Percentiles rank a stretch among this genome's conserved stretches.
Evolutionary conservation across 2,113 vertebrate species (phyloP).

Genomic region (Corydoras sp.): DNA sequence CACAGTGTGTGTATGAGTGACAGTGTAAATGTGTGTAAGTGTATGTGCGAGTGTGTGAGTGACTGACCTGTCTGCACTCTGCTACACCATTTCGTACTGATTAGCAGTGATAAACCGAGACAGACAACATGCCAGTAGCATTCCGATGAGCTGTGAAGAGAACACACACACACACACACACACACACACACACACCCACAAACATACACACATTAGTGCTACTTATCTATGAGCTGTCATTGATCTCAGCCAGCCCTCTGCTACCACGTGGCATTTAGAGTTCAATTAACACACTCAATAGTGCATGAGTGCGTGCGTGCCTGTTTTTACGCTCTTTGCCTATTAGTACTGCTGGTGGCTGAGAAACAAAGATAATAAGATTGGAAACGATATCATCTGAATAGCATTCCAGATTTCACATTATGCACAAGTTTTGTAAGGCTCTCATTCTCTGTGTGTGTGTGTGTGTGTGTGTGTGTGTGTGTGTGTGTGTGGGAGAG

Average conservation of each 20-base stretch:
- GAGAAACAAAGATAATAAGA: neutral
- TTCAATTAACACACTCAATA: conserved; percentile 41
- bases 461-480: too few relatives aligned
- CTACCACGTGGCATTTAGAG: conserved; percentile 41
- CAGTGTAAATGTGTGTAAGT: conserved; percentile 6
- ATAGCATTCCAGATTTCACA: neutral
- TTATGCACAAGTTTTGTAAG: too few relatives aligned
- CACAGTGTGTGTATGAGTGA: neutral
- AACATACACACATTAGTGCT: conserved; percentile 18
- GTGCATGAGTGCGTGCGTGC: conserved; percentile 14
- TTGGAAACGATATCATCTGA: neutral
- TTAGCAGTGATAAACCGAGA: conserved; percentile 99
- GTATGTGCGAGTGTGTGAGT: conserved; percentile 19
- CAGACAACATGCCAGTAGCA: conserved; percentile 97
- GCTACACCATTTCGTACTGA: conserved; percentile 99
- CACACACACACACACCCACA: conserved; percentile 24
- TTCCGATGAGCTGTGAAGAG: conserved; percentile 84
- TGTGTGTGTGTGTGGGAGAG: too few relatives aligned
- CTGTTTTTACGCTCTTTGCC: neutral
- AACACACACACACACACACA: conserved; percentile 22
- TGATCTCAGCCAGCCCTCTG: conserved; percentile 38
- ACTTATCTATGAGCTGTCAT: conserved; percentile 41
- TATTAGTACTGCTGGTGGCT: neutral
- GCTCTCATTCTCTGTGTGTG: too few relatives aligned
- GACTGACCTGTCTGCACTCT: conserved; percentile 67